These are phyloP conservation scores for Patella ulyssiponensis DNA, from an alignment of 2,888 invertebrate genomes.

Conservation along the genomic window DNA sequence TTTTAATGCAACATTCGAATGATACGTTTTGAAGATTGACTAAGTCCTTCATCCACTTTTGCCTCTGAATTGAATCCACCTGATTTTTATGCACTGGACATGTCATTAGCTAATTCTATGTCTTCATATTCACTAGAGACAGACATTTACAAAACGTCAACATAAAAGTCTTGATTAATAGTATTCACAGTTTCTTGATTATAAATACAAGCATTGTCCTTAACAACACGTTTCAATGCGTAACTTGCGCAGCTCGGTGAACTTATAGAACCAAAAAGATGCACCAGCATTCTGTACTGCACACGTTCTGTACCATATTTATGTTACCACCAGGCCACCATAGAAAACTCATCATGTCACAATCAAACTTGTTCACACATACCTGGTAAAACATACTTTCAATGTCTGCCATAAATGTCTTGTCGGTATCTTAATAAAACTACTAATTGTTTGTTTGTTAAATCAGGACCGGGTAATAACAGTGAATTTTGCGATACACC, in stretches of 20 bases:
- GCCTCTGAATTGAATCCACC: background rate
- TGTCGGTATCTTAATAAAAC: conserved; percentile 35
- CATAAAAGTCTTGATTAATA: conserved; percentile 24
- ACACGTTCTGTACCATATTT: background rate
- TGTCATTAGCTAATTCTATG: background rate
- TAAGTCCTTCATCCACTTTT: conserved; percentile 16
- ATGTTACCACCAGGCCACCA: conserved; percentile 22
- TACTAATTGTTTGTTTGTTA: conserved; percentile 31
- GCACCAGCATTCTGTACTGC: conserved; percentile 24
- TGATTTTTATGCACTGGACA: no score
- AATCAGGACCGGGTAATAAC: conserved; percentile 33
- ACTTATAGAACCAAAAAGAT: conserved; percentile 20
- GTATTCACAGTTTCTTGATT: background rate
- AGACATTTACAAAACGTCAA: conserved; percentile 28
- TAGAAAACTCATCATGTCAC: conserved; percentile 28
- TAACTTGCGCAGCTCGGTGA: conserved; percentile 24
- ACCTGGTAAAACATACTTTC: conserved; percentile 37
- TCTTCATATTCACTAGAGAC: conserved; percentile 10
- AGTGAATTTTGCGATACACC: conserved; percentile 31
- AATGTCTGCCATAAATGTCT: conserved; percentile 33
- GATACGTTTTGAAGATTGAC: background rate
- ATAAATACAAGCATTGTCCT: background rate
- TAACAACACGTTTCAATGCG: conserved; percentile 16
- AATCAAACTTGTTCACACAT: conserved; percentile 23
- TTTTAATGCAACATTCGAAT: background rate